Percentiles rank a stretch among this genome's conserved stretches.
These are phyloP conservation scores for Ctena decussata DNA, from an alignment of 2,888 invertebrate genomes.

Conservation along the genomic window DNA sequence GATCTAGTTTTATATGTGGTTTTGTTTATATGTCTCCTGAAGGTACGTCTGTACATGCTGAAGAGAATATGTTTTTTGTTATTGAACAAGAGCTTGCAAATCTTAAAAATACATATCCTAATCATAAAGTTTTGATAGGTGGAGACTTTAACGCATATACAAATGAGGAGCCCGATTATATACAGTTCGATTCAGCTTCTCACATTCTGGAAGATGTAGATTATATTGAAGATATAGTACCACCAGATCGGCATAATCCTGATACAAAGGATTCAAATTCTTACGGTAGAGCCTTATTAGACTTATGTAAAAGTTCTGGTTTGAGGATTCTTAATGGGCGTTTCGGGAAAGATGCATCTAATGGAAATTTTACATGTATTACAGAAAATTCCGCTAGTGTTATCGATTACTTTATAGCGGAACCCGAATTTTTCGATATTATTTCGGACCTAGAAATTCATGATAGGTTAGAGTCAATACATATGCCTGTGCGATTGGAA, in stretches of 20 bases:
- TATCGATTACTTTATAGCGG: too few relatives aligned
- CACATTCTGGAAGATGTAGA: too few relatives aligned
- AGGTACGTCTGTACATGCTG: not conserved
- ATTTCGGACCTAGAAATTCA: too few relatives aligned
- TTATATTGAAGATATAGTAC: not conserved
- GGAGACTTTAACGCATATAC: not conserved
- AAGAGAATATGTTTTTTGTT: not conserved
- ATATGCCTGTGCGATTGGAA: too few relatives aligned
- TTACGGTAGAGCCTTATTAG: not conserved
- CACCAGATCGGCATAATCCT: not conserved
- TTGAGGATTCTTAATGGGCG: not conserved
- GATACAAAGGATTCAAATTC: not conserved
- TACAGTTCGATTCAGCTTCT: not conserved
- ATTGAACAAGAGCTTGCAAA: not conserved
- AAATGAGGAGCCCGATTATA: not conserved
- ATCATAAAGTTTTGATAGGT: not conserved
- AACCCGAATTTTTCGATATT: too few relatives aligned
- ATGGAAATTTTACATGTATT: not conserved
- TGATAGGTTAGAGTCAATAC: too few relatives aligned
- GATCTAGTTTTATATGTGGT: too few relatives aligned
- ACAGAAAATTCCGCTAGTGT: too few relatives aligned
- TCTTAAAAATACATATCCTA: not conserved
- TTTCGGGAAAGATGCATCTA: not conserved
- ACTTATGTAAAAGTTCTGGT: not conserved
- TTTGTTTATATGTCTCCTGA: too few relatives aligned